phyloP scores from a whole-genome alignment of 2,113 vertebrate species.

The Penelope pileata region DNA sequence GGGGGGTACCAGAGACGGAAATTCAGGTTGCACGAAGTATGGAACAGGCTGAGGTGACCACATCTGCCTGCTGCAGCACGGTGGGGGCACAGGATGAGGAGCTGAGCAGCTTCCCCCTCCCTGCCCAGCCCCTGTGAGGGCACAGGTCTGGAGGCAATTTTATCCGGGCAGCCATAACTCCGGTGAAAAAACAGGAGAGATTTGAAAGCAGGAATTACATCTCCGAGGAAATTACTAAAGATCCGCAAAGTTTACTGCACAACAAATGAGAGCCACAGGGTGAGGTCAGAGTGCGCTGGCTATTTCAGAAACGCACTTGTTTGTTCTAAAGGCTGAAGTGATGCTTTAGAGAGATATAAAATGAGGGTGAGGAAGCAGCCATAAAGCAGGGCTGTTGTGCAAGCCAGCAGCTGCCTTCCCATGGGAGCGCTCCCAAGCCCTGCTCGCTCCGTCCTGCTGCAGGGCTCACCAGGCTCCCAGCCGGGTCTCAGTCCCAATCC shows the following conservation, averaged over 20 bases:
- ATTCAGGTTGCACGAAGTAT: neutral
- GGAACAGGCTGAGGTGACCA: neutral
- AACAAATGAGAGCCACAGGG: neutral
- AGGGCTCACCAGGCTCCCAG: neutral
- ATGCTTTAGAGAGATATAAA: conserved; percentile 54
- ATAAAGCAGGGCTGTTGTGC: conserved; percentile 25
- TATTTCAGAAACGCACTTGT: conserved; percentile 3
- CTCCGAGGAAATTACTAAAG: neutral
- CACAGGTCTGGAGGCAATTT: neutral
- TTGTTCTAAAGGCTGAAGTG: conserved; percentile 44
- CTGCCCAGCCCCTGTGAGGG: neutral
- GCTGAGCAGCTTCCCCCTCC: neutral
- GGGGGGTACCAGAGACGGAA: neutral
- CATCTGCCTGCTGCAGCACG: neutral
- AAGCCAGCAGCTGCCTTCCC: neutral
- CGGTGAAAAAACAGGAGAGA: neutral
- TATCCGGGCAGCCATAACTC: neutral
- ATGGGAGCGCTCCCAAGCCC: neutral
- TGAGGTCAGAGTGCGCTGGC: neutral
- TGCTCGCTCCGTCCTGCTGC: neutral
- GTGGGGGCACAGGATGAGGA: neutral
- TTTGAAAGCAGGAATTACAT: neutral
- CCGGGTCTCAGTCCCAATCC: neutral
- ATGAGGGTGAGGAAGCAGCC: neutral
- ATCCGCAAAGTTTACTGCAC: neutral